Evolutionary conservation across 2,888 invertebrate genomes (phyloP).

Genomic region (Leucania comma): DNA sequence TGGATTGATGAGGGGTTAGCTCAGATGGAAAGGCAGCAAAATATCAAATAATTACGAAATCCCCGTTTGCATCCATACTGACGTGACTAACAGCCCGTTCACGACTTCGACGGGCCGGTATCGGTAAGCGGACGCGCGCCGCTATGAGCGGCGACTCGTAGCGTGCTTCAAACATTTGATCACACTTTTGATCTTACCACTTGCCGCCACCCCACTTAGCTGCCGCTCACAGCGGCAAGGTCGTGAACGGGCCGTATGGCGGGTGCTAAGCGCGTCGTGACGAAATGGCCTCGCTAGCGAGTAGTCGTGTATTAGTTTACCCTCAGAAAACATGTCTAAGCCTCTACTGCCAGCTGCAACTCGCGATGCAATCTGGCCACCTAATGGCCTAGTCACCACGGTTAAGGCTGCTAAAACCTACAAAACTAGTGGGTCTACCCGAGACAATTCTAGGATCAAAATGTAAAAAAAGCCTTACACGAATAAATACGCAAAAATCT

Average conservation of each 20-base stretch:
- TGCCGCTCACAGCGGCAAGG: no score
- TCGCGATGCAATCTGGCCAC: background rate
- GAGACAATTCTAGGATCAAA: background rate
- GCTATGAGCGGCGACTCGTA: no score
- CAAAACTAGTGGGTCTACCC: background rate
- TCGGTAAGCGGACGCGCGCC: no score
- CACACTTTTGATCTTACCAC: no score
- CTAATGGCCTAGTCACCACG: background rate
- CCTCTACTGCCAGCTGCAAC: background rate
- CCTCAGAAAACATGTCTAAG: background rate
- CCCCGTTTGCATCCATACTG: background rate
- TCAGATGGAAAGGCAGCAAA: background rate
- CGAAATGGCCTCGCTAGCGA: background rate
- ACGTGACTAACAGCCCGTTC: no score
- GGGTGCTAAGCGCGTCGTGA: background rate
- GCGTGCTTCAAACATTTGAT: no score
- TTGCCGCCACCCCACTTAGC: no score
- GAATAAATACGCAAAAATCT: slow-evolving; percentile 1
- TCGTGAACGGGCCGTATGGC: background rate
- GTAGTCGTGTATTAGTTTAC: background rate
- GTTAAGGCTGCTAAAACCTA: background rate
- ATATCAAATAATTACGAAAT: background rate
- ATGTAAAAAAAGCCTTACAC: background rate
- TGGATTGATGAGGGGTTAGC: background rate
- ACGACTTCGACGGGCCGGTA: no score